Base-by-base conservation (phyloP, 2,113 vertebrate genomes). In the Corvus moneduloides region DNA sequence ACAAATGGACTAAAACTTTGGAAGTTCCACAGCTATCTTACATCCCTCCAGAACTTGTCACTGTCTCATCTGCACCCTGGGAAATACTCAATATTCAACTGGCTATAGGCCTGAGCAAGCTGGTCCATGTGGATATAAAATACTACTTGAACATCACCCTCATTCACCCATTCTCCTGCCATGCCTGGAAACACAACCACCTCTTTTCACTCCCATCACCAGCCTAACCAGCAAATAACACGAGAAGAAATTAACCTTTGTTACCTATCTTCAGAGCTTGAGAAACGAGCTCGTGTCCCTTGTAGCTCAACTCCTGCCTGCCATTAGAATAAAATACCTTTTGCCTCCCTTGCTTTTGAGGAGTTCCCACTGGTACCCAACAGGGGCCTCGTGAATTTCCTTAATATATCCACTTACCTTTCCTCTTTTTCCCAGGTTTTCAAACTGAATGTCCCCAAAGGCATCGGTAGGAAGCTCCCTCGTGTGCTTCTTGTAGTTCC, bases 401-500 rank as follows among this genome's bases (percentile, higher is more conserved):
- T 66, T 15, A 18, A n/a, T 11, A 37, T 21, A 23, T 4, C 8
- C 17, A 12, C 96, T 93, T 74, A 98, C 98, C 97, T 98, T 98
- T 44, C 98, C 98, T 93, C 44, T 98, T 97, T 97, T 98, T 19
- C 97, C 98, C 94, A 98, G 23, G 11, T 97, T 95, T 94, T 98
- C 98, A 94, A 98, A 98, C 89, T 98, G 98, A 74, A 98, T 97
- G 30, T 98, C 98, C 69, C 98, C 98, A 5, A 98, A 98, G 49
- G 98, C 98, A 15, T 98, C 98, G 0, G 98, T 98, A 6, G 98
- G 98, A 37, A 98, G 74, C 32, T 98, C 98, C 83, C 96, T 98
- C 2, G 98, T 98, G 80, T 98, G 98, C 30, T 98, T 98, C 96
- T 98, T 98, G 84, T 98, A 98, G 71, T 96, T 98, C 98, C 98